Conservation (phyloP, 2,888 invertebrate species). For the Tolmerus cingulatus region DNA sequence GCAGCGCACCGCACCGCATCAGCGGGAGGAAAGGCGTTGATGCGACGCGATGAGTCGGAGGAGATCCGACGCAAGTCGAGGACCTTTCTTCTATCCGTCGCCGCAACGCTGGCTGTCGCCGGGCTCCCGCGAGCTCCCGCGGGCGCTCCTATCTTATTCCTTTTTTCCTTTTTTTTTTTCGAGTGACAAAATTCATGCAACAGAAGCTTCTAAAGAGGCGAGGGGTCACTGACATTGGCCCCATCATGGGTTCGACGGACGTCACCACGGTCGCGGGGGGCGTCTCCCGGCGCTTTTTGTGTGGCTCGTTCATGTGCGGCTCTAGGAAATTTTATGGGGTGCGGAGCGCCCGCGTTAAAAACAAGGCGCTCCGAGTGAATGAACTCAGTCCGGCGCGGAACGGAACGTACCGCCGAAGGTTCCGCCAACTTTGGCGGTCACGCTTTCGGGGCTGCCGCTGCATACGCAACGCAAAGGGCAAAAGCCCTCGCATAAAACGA, state of each 20-base stretch:
- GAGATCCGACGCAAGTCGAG: not conserved
- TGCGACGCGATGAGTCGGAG: not conserved
- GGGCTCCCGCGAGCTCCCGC: not conserved
- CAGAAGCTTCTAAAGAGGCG: not conserved
- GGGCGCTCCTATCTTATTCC: not conserved
- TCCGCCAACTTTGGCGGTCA: not conserved
- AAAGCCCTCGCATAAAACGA: not conserved
- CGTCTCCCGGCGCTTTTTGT: not conserved
- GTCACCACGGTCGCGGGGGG: not conserved
- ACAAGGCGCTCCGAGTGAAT: not conserved
- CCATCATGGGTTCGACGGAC: not conserved
- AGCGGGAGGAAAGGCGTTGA: not conserved
- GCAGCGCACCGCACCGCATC: no score
- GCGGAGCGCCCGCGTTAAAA: not conserved
- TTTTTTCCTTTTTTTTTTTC: not conserved
- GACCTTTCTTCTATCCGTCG: not conserved
- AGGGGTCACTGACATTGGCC: slow-evolving; percentile 20
- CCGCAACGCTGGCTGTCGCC: not conserved
- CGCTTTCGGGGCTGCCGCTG: not conserved
- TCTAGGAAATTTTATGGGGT: slow-evolving; percentile 11
- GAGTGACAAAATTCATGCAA: not conserved
- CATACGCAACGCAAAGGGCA: not conserved
- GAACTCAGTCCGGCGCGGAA: not conserved
- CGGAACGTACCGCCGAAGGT: not conserved
- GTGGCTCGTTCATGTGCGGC: not conserved